Conservation (phyloP, 2,888 invertebrate species). For the Microctonus hyperodae region DNA sequence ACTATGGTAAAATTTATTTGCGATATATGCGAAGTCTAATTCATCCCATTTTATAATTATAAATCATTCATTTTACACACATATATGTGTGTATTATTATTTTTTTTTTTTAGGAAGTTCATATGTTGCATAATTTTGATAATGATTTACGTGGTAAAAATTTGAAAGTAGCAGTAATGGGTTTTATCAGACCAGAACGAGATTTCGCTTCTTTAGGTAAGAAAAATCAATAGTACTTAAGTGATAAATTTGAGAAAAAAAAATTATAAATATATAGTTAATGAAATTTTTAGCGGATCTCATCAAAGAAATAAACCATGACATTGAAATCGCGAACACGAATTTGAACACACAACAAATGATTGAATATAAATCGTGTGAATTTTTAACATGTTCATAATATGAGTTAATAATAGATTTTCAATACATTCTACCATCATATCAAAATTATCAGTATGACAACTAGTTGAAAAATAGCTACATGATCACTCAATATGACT, state of each 20-base stretch:
- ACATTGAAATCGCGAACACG: constrained; percentile 75
- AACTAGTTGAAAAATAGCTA: background rate
- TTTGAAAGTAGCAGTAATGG: constrained; percentile 80
- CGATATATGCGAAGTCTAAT: background rate
- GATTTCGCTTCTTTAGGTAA: constrained; percentile 77
- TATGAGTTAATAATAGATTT: background rate
- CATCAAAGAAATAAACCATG: constrained; percentile 78
- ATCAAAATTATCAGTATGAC: background rate
- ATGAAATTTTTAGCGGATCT: constrained; percentile 69
- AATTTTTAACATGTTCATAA: constrained; percentile 63
- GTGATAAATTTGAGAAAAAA: constrained; percentile 3
- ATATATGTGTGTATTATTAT: background rate
- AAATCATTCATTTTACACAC: constrained; percentile 10
- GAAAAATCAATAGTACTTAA: constrained; percentile 14
- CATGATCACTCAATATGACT: background rate
- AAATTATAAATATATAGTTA: constrained; percentile 18
- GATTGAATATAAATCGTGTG: constrained; percentile 64
- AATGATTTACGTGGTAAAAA: constrained; percentile 86
- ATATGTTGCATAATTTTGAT: constrained; percentile 84
- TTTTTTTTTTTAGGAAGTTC: constrained; percentile 80
- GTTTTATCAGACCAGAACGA: constrained; percentile 84
- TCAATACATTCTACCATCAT: background rate
- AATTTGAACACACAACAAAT: constrained; percentile 69
- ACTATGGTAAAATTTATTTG: constrained; percentile 74
- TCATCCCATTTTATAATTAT: constrained; percentile 12